Percentiles rank a stretch among this genome's conserved stretches.
phyloP scores from a whole-genome alignment of 2,113 vertebrate genomes.

The Chionomys nivalis region DNA sequence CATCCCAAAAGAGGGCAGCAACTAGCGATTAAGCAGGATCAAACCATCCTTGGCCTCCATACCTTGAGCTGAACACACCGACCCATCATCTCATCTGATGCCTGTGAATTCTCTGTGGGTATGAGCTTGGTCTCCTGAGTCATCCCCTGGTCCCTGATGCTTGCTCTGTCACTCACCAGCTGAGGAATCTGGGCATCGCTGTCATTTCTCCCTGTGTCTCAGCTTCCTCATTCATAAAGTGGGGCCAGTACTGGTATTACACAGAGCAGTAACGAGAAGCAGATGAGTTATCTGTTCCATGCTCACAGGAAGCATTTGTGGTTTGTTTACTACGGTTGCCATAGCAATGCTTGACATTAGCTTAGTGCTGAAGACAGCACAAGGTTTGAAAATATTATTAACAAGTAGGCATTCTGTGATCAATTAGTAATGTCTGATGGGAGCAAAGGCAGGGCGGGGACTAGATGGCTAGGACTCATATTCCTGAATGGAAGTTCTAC shows the following conservation, averaged over 20 bases:
- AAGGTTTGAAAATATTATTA: background rate
- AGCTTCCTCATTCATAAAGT: background rate
- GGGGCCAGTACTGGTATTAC: background rate
- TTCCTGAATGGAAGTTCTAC: background rate
- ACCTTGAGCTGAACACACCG: background rate
- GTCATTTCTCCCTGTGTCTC: background rate
- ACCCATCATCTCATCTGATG: background rate
- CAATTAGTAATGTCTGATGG: background rate
- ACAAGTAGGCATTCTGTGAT: background rate
- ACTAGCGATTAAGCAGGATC: background rate
- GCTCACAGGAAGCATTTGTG: background rate
- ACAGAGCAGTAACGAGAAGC: background rate
- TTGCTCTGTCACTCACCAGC: background rate
- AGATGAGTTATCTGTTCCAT: background rate
- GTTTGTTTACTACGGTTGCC: background rate
- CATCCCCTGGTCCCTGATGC: background rate
- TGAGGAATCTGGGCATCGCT: background rate
- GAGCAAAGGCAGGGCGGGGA: background rate
- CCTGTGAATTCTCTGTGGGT: rapidly evolving
- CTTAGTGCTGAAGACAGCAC: background rate
- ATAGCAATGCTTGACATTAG: background rate
- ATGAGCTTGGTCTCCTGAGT: background rate
- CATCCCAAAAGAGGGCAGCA: background rate
- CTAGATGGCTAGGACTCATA: background rate
- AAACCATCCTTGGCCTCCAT: background rate